phyloP scores from a whole-genome alignment of 2,797 vertebrate genomes.

The Tiaroga cobitis region DNA sequence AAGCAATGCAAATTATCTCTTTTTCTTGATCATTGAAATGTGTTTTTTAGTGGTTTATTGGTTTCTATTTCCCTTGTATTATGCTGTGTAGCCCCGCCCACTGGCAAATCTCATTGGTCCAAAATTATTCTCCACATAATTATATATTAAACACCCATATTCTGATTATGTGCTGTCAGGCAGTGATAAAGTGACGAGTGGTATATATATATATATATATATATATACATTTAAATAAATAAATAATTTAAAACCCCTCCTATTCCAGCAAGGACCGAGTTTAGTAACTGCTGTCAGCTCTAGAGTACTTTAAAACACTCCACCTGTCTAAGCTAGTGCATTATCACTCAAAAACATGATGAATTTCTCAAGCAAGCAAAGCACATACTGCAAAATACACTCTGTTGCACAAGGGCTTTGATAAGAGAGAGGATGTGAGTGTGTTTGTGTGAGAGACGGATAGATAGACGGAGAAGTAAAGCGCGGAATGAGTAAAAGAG shows the following conservation, averaged over 20 bases:
- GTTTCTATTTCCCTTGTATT: neutral
- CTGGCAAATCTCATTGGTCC: neutral
- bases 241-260: neutral
- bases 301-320: constrained; percentile 2
- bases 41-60: neutral
- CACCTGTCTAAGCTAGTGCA: constrained; percentile 25
- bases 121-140: neutral
- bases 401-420: constrained; percentile 59
- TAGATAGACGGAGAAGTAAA: constrained; percentile 66
- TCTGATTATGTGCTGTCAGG: neutral
- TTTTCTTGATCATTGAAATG: neutral
- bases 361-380: constrained; percentile 45
- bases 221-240: neutral
- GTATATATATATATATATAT: neutral
- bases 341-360: constrained; percentile 49
- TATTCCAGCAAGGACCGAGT: neutral
- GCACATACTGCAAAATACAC: constrained; percentile 41
- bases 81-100: neutral
- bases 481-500: constrained; percentile 59
- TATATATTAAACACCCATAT: neutral
- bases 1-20: neutral
- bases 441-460: constrained; percentile 57
- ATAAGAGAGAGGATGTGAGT: constrained; percentile 57
- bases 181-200: neutral
- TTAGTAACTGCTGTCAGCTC: constrained; percentile 24